These are phyloP conservation scores for Drosophila nigricruria DNA, from an alignment of 2,888 invertebrate genomes.

Conservation along the genomic window DNA sequence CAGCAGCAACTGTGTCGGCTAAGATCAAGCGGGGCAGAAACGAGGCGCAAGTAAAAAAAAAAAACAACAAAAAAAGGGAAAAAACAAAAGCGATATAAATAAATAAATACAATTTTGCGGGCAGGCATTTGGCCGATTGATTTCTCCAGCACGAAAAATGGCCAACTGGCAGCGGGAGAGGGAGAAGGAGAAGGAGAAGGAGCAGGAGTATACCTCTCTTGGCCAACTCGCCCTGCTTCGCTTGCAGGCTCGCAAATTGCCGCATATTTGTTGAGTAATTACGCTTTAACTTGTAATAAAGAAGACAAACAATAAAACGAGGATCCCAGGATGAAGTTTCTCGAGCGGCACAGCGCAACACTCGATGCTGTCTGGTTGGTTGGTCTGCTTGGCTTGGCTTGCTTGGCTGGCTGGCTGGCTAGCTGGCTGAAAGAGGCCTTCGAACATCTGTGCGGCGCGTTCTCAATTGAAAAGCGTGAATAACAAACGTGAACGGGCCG, in stretches of 20 bases:
- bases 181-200: background rate
- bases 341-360: slow-evolving; percentile 1
- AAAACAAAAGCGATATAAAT: slow-evolving; percentile 56
- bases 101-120: slow-evolving; percentile 74
- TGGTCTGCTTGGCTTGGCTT: background rate
- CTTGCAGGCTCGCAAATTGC: slow-evolving; percentile 73
- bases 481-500: slow-evolving; percentile 74
- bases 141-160: slow-evolving; percentile 68
- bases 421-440: slow-evolving; percentile 1
- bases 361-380: slow-evolving; percentile 1
- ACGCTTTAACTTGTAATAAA: slow-evolving; percentile 83
- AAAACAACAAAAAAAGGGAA: background rate
- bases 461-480: slow-evolving; percentile 79
- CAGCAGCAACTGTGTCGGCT: slow-evolving; percentile 39
- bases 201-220: slow-evolving; percentile 1
- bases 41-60: slow-evolving; percentile 9
- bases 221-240: slow-evolving; percentile 9
- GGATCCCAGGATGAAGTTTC: slow-evolving; percentile 49
- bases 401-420: background rate
- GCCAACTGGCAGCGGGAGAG: slow-evolving; percentile 34
- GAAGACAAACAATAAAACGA: slow-evolving; percentile 83
- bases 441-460: slow-evolving; percentile 71
- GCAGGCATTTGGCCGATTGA: slow-evolving; percentile 72
- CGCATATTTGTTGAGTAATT: slow-evolving; percentile 81
- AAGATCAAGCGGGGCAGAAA: slow-evolving; percentile 53